Percentiles rank a stretch among this genome's conserved stretches.
phyloP scores from a whole-genome alignment of 2,888 invertebrate genomes.

The Pterostichus niger region DNA sequence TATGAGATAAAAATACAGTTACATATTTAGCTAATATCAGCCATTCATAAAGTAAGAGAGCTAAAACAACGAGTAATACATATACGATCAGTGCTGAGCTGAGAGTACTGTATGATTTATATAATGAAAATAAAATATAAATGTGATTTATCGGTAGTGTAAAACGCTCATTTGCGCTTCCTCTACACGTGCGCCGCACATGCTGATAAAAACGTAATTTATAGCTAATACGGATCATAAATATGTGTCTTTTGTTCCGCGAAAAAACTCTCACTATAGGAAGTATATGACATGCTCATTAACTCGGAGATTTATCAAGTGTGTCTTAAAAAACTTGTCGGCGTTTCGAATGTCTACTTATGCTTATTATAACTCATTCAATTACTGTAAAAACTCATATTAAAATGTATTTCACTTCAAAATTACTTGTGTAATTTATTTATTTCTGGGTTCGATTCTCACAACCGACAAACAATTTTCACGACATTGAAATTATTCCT shows the following conservation, averaged over 20 bases:
- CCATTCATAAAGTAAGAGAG: not conserved
- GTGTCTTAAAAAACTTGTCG: constrained; percentile 29
- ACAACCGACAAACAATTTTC: no score
- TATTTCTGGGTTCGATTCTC: no score
- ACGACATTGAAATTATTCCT: no score
- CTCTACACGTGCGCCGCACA: constrained; percentile 56
- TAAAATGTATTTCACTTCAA: no score
- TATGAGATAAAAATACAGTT: no score
- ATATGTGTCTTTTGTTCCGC: constrained; percentile 48
- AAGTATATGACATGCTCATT: constrained; percentile 48
- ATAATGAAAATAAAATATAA: constrained; percentile 46
- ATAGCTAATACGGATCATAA: constrained; percentile 60
- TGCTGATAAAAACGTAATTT: constrained; percentile 56
- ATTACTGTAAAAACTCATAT: not conserved
- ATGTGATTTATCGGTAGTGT: constrained; percentile 45
- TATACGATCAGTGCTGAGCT: not conserved
- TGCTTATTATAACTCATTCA: constrained; percentile 18
- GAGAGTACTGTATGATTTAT: constrained; percentile 49
- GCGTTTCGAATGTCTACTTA: not conserved
- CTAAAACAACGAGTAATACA: not conserved
- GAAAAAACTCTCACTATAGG: constrained; percentile 42
- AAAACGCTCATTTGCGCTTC: constrained; percentile 57
- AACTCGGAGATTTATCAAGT: constrained; percentile 50
- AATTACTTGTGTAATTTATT: no score
- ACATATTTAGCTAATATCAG: no score